These are phyloP conservation scores for Sebastes aleutianus DNA, from an alignment of 2,797 vertebrate species.

Conservation along the genomic window DNA sequence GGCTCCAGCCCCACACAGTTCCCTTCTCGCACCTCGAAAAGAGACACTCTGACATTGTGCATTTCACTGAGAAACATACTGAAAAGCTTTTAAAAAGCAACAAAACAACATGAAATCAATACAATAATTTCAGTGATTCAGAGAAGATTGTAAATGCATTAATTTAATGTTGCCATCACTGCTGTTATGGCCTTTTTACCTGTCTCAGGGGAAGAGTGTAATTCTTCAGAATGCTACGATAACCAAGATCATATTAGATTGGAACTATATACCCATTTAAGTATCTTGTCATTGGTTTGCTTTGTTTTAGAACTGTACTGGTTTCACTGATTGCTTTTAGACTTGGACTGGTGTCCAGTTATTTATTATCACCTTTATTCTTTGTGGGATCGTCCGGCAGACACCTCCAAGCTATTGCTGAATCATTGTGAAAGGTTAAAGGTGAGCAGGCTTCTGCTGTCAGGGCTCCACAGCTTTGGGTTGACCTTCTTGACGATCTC, in stretches of 20 bases:
- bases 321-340: background rate
- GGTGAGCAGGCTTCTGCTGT: constrained; percentile 2
- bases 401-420: background rate
- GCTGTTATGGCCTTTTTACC: background rate
- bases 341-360: background rate
- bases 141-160: background rate
- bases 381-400: background rate
- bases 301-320: background rate
- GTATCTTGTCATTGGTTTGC: background rate
- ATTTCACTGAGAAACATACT: background rate
- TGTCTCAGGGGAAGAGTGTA: background rate
- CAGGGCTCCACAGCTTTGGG: background rate
- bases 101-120: background rate
- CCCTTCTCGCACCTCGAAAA: constrained; percentile 6
- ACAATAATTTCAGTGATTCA: background rate
- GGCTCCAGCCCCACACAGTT: constrained; percentile 21
- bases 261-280: background rate
- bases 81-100: background rate
- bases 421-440: constrained; percentile 16
- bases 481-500: background rate
- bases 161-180: background rate
- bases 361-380: background rate
- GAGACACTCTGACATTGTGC: constrained; percentile 24
- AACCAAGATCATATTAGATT: background rate
- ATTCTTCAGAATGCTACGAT: background rate